These are phyloP conservation scores for Rhyacichthys aspro DNA, from an alignment of 2,797 vertebrate genomes.

Conservation along the genomic window DNA sequence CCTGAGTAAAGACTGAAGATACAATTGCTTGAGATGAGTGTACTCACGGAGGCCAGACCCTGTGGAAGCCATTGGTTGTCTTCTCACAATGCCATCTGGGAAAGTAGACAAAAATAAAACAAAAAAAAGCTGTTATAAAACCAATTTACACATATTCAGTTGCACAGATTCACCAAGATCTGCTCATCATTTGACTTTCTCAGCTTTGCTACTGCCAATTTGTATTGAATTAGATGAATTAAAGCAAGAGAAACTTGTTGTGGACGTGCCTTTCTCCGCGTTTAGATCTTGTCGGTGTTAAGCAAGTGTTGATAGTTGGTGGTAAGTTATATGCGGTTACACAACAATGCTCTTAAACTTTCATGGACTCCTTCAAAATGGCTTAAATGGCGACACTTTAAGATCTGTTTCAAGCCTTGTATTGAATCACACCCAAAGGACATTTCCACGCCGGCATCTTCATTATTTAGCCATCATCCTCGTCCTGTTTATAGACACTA, in stretches of 20 bases:
- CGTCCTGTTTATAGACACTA: not conserved
- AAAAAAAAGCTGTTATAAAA: not conserved
- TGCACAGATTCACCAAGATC: too few relatives aligned
- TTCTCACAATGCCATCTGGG: conserved; percentile 65
- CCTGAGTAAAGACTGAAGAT: not conserved
- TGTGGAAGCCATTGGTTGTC: conserved; percentile 71
- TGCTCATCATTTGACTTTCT: too few relatives aligned
- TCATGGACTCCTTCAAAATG: not conserved
- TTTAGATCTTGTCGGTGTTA: not conserved
- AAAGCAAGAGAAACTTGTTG: too few relatives aligned
- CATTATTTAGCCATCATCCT: conserved; percentile 7
- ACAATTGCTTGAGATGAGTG: not conserved
- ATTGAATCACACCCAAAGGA: conserved; percentile 9
- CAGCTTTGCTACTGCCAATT: too few relatives aligned
- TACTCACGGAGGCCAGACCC: conserved; percentile 71
- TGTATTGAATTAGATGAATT: too few relatives aligned
- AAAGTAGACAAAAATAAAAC: conserved; percentile 6
- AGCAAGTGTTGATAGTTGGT: not conserved
- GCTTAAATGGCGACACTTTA: conserved; percentile 1
- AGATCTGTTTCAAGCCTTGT: conserved; percentile 10
- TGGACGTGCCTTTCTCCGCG: not conserved
- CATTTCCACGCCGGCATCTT: conserved; percentile 6
- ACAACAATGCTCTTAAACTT: conserved; percentile 5
- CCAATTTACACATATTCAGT: too few relatives aligned
- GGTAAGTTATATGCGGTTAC: not conserved